Conservation (phyloP, 2,888 invertebrate species). For the Andrena trimmerana region DNA sequence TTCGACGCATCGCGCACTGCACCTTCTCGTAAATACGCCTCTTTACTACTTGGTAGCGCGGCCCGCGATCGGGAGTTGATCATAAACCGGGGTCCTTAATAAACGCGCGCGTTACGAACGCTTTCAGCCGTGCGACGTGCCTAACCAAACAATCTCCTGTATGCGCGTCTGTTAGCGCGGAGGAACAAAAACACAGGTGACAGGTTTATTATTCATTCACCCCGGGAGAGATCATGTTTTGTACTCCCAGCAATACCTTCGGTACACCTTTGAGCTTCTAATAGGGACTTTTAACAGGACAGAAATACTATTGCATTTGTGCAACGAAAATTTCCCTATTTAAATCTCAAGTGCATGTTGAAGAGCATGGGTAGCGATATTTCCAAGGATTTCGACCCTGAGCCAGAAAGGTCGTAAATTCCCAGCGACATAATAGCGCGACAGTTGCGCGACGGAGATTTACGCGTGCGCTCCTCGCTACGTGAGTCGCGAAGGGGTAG, state of each 20-base stretch:
- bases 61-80: slow-evolving; percentile 36
- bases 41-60: slow-evolving; percentile 35
- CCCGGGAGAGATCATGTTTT: too few relatives aligned
- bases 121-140: slow-evolving; percentile 13
- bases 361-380: too few relatives aligned
- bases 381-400: background rate
- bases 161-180: background rate
- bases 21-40: slow-evolving; percentile 46
- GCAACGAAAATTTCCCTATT: too few relatives aligned
- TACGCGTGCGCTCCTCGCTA: slow-evolving; percentile 40
- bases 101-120: slow-evolving; percentile 15
- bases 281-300: too few relatives aligned
- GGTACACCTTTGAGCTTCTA: too few relatives aligned
- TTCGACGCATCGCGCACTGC: slow-evolving; percentile 28
- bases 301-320: too few relatives aligned
- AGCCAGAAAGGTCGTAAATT: slow-evolving; percentile 34
- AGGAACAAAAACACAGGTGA: background rate
- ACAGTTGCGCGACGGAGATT: slow-evolving; percentile 64
- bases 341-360: too few relatives aligned
- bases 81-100: slow-evolving; percentile 51
- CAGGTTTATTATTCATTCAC: background rate
- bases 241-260: too few relatives aligned
- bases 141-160: background rate
- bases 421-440: slow-evolving; percentile 56
- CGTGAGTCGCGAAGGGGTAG: slow-evolving; percentile 37